Base-by-base conservation (phyloP, 1,140 invertebrate genomes). In the Aphidius ervi region DNA sequence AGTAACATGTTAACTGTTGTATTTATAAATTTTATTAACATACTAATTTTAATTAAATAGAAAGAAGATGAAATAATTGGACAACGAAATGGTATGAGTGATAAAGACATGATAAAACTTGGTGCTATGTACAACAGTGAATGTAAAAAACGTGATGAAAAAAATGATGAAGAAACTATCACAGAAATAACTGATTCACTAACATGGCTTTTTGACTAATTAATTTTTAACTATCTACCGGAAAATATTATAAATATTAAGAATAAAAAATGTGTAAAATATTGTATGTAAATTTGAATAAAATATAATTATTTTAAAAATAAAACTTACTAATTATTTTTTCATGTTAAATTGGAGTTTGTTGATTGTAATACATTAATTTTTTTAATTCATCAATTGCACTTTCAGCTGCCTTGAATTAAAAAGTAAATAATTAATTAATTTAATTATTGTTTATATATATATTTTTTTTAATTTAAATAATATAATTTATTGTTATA, bases 21-120 rank as follows among this genome's bases (percentile, higher is more conserved):
- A 31, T 40, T 63, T 10, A 42, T 45, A 20, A 31, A 45, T 56
- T 43, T 5, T 37, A 53, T 10, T 20, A 48, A 56, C 16, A 6
- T 9, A 56, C 52, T 31, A 9, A 3, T 50, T 46, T 9, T 52
- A 8, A 5, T 56, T 10, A 45, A 45, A 49, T 42, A 74, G 70
- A 58, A 48, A 16, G 59, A 63, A 45, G 68, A 67, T 53, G 68
- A 66, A 5, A 68, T 66, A 41, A 76, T 89, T 56, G 88, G 88
- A 6, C 88, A 89, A 74, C 79, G 87, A 55, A 73, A 80, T 9
- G 85, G 85, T 42, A 72, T 90, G 43, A 89, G 87, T 48, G 78
- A 83, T 49, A 86, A 85, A 53, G 88, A 90, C 63, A 75, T 86
- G 7, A 63, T 74, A 5, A 91, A 89, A 70, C 65, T 89, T 2